Evolutionary conservation across 2,113 vertebrate species (phyloP), one percentile per base, ranked within the genome.

Genomic region (Hemiscyllium ocellatum): DNA sequence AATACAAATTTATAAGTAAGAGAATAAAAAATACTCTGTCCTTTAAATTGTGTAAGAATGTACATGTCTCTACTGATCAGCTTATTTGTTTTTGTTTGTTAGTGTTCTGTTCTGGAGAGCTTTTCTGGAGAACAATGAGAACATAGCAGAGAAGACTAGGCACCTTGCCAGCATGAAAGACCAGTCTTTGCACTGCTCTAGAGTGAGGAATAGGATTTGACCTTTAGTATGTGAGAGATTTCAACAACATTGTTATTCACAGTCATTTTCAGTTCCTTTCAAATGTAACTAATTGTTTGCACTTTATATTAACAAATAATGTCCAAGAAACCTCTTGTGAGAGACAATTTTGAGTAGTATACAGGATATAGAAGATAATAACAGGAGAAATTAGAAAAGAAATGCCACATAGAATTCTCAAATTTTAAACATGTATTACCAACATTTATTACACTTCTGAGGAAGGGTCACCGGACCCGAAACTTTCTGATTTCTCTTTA

Each of bases 61-160:
- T 50, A 47, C 37, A 72, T 72, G 37, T 94, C 93, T 70, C 65
- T 12, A 94, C 56, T 61, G 87, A 26, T 70, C 68, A 94, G n/a
- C 69, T 37, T 70, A 37, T 37, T 37, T 93, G 52, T 42, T 37
- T 94, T 5, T 42, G n/a, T 94, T 94, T 70, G 20, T 94, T 68
- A 94, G 66, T 94, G 66, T 94, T 94, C 93, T 42, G 47, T 50
- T 94, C 91, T 94, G 33, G 68, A 6, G 1, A 70, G 22, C 37
- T 66, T 24, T 66, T 94, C 70, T 94, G 47, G 70, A 94, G 70
- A 94, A 66, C 93, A 47, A 70, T 94, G 66, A 26, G 93, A 70
- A 94, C 24, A 22, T 69, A 37, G 93, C 93, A 94, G 68, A 47
- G 93, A 72, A 69, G 24, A 70, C 66, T 42, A 94, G 66, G 66